These are phyloP conservation scores for Ceratosolen fusciceps DNA, from an alignment of 1,140 invertebrate species.

Conservation along the genomic window DNA sequence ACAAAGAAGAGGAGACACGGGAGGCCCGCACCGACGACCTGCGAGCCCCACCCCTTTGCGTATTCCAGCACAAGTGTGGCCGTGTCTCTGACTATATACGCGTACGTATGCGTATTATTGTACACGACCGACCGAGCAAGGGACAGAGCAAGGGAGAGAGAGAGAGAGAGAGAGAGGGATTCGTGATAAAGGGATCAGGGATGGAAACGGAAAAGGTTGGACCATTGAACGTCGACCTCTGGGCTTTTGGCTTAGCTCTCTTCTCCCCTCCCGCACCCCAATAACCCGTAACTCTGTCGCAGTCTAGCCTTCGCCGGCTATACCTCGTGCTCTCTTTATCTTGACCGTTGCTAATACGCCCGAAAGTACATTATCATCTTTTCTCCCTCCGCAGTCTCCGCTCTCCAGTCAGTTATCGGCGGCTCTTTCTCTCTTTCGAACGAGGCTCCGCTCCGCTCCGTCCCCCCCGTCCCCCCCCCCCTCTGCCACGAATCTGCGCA, in stretches of 20 bases:
- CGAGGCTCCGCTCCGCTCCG: background rate
- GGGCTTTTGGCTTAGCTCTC: conserved; percentile 55
- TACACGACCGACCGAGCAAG: conserved; percentile 51
- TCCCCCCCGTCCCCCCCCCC: background rate
- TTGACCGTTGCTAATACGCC: conserved; percentile 52
- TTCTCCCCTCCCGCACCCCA: background rate
- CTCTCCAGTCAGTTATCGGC: too few relatives aligned
- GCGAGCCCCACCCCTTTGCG: too few relatives aligned
- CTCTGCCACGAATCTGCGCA: conserved; percentile 61
- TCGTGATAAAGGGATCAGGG: conserved; percentile 57
- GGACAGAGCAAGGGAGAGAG: conserved; percentile 46
- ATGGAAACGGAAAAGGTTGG: conserved; percentile 66
- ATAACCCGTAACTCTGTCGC: conserved; percentile 38
- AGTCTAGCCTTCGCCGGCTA: background rate
- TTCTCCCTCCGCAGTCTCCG: conserved; percentile 41
- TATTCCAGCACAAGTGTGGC: too few relatives aligned
- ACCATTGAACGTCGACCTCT: conserved; percentile 71
- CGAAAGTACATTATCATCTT: conserved; percentile 53
- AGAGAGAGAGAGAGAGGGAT: conserved; percentile 50
- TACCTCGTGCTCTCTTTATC: conserved; percentile 50
- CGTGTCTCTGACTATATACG: background rate
- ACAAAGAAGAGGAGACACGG: conserved; percentile 36
- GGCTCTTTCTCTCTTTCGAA: conserved; percentile 27
- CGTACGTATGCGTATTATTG: too few relatives aligned
- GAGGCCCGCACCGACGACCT: conserved; percentile 43